These are phyloP conservation scores for Ericerus pela DNA, from an alignment of 1,140 invertebrate genomes.

Conservation along the genomic window DNA sequence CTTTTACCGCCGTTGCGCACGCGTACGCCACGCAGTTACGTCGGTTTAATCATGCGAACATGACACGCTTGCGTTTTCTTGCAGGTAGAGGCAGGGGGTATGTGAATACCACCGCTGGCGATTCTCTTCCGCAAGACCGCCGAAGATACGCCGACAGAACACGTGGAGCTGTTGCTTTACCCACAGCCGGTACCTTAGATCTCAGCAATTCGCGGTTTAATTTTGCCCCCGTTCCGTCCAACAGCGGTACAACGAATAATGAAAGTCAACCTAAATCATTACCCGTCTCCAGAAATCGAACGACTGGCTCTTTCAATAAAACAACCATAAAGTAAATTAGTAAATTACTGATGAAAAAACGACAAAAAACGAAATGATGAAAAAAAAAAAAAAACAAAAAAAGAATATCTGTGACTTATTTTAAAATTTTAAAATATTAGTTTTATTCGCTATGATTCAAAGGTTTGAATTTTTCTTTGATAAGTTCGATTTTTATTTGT, in stretches of 20 bases:
- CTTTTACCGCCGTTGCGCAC: not conserved
- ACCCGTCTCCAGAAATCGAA: not conserved
- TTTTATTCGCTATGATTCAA: too few species aligned
- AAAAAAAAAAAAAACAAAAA: too few species aligned
- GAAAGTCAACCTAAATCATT: conserved; percentile 7
- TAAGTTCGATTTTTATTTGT: too few species aligned
- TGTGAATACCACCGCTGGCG: not conserved
- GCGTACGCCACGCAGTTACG: not conserved
- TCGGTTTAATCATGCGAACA: not conserved
- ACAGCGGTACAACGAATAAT: not conserved
- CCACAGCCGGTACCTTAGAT: not conserved
- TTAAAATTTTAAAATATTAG: too few species aligned
- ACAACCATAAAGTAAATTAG: not conserved
- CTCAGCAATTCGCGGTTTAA: conserved; percentile 3
- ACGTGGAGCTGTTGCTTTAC: not conserved
- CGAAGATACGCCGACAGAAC: not conserved
- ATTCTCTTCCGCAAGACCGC: not conserved
- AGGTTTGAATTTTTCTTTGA: too few species aligned
- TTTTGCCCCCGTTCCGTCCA: not conserved
- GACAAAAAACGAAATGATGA: too few species aligned
- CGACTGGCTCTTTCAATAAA: not conserved
- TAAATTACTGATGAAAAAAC: too few species aligned
- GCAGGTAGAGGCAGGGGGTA: not conserved
- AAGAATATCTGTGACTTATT: too few species aligned
- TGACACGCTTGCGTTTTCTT: not conserved